Base-by-base conservation (phyloP, 1,140 invertebrate genomes). In the Bombus huntii region DNA sequence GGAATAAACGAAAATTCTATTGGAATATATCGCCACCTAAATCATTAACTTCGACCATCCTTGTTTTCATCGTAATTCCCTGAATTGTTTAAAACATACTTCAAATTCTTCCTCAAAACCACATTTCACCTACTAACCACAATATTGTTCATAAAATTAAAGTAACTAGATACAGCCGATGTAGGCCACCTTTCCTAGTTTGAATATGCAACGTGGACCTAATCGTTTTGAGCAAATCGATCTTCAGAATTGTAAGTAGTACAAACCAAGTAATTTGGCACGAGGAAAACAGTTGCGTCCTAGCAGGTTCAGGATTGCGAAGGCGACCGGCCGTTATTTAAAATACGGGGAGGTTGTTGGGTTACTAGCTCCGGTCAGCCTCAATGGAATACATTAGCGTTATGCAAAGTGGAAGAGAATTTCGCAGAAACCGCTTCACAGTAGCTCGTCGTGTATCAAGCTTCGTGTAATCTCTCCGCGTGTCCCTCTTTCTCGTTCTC, bases 321-420 rank as follows among this genome's bases (percentile, higher is more conserved):
- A 47, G 83, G 85, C 44, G 47, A 18, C 42, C 22, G 34, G 25
- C 31, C 91, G 92, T 94, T 94, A 94, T 94, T 94, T 92, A 94
- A 90, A 92, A 90, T 82, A 86, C 70, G 85, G 66, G 86, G 68
- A 72, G 86, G 85, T 92, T 92, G 93, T 94, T 91, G 87, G 91
- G 85, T 91, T 88, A 91, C 90, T 42, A 87, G 83, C 90, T 88
- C 84, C 76, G 86, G 90, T 86, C 90, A 90, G 73, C 87, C 90
- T 94, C 92, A 94, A 94, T 94, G 83, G 93, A 94, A 94, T 94
- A 93, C 92, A 94, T 94, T 93, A 94, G 90, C 91, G 79, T 87
- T 87, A 88, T 87, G 88, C 88, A 93, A 92, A 92, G 90, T 78
- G 80, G 78, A 85, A 87, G 87, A 80, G 71, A 74, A 57, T 85